These are phyloP conservation scores for Nothoprocta pentlandii DNA, from an alignment of 2,113 vertebrate genomes.

Conservation along the genomic window DNA sequence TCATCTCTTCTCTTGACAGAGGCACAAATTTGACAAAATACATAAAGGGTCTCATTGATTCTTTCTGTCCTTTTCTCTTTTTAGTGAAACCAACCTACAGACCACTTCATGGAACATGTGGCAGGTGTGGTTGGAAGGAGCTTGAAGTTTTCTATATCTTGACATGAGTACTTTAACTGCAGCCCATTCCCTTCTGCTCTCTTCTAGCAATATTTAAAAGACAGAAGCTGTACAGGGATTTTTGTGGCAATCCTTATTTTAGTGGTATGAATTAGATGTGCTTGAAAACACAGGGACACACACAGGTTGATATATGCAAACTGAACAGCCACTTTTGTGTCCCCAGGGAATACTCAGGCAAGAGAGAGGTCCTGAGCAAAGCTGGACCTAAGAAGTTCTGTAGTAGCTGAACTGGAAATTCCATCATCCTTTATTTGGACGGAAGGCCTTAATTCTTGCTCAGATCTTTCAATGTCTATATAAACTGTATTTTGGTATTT, in stretches of 20 bases:
- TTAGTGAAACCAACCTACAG: background rate
- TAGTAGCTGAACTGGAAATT: background rate
- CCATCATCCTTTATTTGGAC: background rate
- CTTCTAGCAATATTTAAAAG: background rate
- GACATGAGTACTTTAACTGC: background rate
- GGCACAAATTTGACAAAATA: background rate
- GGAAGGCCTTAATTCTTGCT: background rate
- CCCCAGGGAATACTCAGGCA: background rate
- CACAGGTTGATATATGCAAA: background rate
- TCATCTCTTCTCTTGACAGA: background rate
- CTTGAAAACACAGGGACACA: background rate
- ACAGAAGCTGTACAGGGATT: background rate
- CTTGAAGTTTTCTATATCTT: background rate
- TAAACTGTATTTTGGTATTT: background rate
- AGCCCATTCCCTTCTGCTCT: background rate
- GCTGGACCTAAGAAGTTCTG: background rate
- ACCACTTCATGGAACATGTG: background rate
- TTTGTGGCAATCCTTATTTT: background rate
- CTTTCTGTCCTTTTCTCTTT: background rate
- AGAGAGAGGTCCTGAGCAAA: background rate
- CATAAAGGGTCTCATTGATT: fast-evolving
- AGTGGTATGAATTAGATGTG: background rate
- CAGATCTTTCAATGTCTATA: background rate
- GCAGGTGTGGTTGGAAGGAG: background rate
- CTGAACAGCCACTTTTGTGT: background rate